Evolutionary conservation across 2,888 invertebrate genomes (phyloP), one percentile per base, ranked within the genome.

Genomic region (Podotricha telesiphe): DNA sequence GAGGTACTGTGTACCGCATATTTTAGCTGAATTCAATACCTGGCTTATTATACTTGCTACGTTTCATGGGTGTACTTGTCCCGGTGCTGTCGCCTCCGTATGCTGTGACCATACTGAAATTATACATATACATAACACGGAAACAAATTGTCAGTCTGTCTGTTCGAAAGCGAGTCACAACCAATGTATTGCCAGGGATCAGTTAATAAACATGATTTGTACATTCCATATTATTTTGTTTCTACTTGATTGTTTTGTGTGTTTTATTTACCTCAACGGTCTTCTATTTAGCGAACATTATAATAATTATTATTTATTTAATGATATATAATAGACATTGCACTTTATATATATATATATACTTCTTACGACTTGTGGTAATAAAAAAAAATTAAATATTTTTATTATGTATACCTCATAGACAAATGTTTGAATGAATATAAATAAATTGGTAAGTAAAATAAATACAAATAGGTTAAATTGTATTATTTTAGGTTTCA

Each of bases 211-310:
- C 94, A 95, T 94, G 94, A 95, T 95, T 95, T 95, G 95, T 95
- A 95, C 95, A 95, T 95, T 96, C 95, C 95, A 95, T 95, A 94
- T 94, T 94, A 94, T 94, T 95, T 95, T 93, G 94, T 94, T 94
- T 94, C 93, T 92, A 91, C 90, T 93, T 92, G 82, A 87, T 86
- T 87, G 84, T 88, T 84, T 82, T 82, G 80, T 86, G 86, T 85
- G 89, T 92, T 91, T 92, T 92, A 91, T 91, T 91, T 93, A 90
- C 89, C 89, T 92, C 79, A 81, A 71, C 78, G 77, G 80, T 82
- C 81, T 85, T 82, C 79, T 77, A 77, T 82, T 76, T 78, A 85
- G 85, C 81, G 28, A 85, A 82, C 82, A 78, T 85, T 79, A 84
- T 79, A 78, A 78, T 78, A 4, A 28, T 4, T 28, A 28, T 4